Conservation (phyloP, 2,888 invertebrate species). For the Nephrotoma appendiculata region DNA sequence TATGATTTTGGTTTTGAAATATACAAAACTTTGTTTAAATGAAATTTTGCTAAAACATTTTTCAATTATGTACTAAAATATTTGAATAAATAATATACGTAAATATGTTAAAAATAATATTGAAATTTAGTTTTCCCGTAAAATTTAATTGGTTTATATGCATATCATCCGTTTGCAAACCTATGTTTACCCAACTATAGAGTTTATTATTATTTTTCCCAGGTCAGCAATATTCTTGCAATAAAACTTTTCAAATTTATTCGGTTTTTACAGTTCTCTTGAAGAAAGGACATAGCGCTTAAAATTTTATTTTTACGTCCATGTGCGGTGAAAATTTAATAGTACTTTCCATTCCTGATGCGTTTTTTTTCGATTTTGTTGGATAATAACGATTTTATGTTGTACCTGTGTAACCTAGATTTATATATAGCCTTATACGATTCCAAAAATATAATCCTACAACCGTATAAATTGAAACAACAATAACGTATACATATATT, state of each 20-base stretch:
- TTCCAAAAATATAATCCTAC: neutral
- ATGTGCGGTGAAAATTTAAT: neutral
- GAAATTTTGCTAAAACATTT: no score
- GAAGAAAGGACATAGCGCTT: no score
- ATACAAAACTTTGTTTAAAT: no score
- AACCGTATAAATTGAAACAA: neutral
- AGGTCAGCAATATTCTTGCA: no score
- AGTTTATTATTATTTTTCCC: neutral
- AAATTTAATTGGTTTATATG: neutral
- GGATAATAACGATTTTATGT: neutral
- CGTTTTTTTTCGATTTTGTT: neutral
- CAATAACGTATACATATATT: neutral
- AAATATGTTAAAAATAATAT: neutral
- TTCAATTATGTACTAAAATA: neutral
- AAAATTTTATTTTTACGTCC: no score
- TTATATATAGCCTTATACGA: neutral
- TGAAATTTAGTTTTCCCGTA: neutral
- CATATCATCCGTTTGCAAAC: neutral
- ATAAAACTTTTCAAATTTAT: neutral
- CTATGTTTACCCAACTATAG: neutral
- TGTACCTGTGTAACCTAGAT: neutral
- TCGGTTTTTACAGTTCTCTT: no score
- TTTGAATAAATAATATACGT: neutral
- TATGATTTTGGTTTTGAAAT: no score
- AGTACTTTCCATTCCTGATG: neutral